Conservation (phyloP, 2,113 vertebrate species). For the Scomber scombrus region DNA sequence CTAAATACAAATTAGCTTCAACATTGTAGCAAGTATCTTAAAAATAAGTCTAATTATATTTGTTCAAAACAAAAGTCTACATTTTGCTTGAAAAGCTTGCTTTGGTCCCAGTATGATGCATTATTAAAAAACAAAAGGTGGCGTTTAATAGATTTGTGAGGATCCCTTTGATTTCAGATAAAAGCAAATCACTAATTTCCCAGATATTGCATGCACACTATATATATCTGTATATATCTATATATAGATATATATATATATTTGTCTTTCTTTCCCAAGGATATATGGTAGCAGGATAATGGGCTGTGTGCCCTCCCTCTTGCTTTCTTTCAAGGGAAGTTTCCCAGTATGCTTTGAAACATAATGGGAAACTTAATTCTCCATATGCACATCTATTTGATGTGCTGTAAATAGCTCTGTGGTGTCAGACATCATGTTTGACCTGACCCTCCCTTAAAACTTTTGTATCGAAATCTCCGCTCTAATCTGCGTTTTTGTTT, state of each 20-base stretch:
- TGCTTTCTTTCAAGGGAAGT: constrained; percentile 38
- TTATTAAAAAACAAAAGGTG: constrained; percentile 81
- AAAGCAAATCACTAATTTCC: constrained; percentile 78
- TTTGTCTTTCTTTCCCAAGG: constrained; percentile 72
- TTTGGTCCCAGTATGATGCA: constrained; percentile 79
- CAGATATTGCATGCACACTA: constrained; percentile 52
- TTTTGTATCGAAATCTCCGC: constrained; percentile 52
- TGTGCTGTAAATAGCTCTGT: constrained; percentile 7
- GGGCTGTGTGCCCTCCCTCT: constrained; percentile 14
- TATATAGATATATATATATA: constrained; percentile 34
- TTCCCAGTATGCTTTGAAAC: constrained; percentile 36
- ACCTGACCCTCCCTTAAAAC: constrained; percentile 27
- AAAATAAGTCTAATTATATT: constrained; percentile 86
- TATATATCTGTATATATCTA: background rate
- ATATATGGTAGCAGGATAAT: constrained; percentile 55
- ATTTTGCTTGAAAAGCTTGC: constrained; percentile 79
- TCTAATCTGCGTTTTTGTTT: constrained; percentile 65
- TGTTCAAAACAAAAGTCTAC: constrained; percentile 84
- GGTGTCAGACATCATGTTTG: constrained; percentile 34
- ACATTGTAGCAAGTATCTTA: constrained; percentile 75
- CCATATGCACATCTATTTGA: constrained; percentile 18
- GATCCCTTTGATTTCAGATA: constrained; percentile 83
- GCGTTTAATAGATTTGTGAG: constrained; percentile 77
- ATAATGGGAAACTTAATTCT: constrained; percentile 22
- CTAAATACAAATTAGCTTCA: constrained; percentile 87